Conservation (phyloP, 2,888 invertebrate species). For the Pristionchus fissidentatus region DNA sequence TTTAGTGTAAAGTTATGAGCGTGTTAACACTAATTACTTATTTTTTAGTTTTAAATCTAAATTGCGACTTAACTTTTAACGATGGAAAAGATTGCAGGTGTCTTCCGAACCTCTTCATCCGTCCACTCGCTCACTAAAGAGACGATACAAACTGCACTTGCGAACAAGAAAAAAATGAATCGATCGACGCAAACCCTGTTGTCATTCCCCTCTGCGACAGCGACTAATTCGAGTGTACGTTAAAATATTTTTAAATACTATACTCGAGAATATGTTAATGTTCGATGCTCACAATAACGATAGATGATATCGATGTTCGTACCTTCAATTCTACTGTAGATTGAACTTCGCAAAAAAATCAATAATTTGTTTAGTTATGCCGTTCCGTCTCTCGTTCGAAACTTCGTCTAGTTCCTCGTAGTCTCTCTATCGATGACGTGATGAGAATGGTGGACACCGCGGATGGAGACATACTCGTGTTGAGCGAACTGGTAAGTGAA, state of each 20-base stretch:
- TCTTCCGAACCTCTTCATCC: conserved; percentile 59
- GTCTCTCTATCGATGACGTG: conserved; percentile 72
- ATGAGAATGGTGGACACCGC: conserved; percentile 67
- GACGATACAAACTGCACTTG: conserved; percentile 55
- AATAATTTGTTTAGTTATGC: conserved; percentile 19
- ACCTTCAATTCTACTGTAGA: neutral
- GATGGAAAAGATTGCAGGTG: conserved; percentile 49
- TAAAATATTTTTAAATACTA: neutral
- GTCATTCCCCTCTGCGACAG: conserved; percentile 66
- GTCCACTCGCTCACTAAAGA: conserved; percentile 57
- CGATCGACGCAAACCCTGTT: conserved; percentile 68
- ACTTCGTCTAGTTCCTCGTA: conserved; percentile 58
- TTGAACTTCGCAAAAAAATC: neutral
- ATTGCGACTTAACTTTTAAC: neutral
- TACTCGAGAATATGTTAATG: no score
- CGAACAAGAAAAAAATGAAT: conserved; percentile 54
- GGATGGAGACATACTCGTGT: conserved; percentile 61
- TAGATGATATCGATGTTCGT: neutral
- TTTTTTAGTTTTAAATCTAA: neutral
- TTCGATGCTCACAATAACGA: neutral
- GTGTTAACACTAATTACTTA: no score
- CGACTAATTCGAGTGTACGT: conserved; percentile 52
- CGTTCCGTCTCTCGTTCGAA: conserved; percentile 47
- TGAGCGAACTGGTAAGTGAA: conserved; percentile 62
- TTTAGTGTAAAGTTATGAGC: neutral